Conservation (phyloP, 2,888 invertebrate species). For the Pandemis cinnamomeana region DNA sequence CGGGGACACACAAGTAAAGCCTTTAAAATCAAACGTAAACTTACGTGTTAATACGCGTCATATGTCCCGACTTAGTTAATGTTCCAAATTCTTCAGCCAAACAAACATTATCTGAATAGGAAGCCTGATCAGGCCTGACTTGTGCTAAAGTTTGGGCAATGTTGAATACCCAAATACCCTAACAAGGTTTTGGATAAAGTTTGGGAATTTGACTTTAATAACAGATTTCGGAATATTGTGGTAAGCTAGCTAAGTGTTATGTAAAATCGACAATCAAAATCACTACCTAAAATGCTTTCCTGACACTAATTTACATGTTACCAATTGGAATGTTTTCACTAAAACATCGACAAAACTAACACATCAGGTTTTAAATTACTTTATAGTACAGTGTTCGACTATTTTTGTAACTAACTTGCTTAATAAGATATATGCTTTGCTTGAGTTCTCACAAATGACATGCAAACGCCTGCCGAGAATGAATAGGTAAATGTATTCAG, state of each 20-base stretch:
- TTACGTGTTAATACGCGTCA: background rate
- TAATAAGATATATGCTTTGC: no score
- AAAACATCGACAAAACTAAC: no score
- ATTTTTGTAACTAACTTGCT: no score
- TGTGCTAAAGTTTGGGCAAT: constrained; percentile 21
- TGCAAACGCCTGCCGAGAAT: constrained; percentile 19
- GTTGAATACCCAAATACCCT: constrained; percentile 28
- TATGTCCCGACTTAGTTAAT: constrained; percentile 41
- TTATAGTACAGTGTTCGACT: no score
- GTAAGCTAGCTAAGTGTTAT: background rate
- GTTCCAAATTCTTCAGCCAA: constrained; percentile 23
- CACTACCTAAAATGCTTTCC: no score
- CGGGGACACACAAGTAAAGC: no score
- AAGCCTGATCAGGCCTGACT: constrained; percentile 23
- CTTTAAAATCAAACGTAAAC: background rate
- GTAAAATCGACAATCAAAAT: background rate
- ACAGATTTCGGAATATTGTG: constrained; percentile 4
- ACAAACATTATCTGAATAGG: constrained; percentile 19
- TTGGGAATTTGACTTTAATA: constrained; percentile 19
- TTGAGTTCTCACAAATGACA: background rate
- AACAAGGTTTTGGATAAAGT: constrained; percentile 32
- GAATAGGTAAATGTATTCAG: constrained; percentile 29
- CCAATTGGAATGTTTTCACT: no score
- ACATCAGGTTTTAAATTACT: no score
- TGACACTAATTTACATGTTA: no score